phyloP scores from a whole-genome alignment of 1,140 invertebrate species.

The Globodera ellingtonae region DNA sequence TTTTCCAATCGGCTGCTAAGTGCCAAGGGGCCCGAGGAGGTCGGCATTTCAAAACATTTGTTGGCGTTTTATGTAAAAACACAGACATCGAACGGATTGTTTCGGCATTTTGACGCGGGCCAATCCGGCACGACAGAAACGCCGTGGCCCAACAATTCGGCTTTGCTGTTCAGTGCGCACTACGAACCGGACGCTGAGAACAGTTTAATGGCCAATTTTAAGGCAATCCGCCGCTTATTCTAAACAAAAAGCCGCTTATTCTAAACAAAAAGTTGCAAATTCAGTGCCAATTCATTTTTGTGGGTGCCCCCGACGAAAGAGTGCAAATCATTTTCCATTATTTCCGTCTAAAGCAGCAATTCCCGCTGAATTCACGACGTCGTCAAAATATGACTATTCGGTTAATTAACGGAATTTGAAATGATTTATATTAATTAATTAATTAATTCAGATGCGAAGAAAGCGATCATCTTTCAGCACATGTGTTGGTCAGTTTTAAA shows the following conservation, averaged over 20 bases:
- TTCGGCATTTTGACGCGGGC: not conserved
- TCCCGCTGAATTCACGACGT: not conserved
- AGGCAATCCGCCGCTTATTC: slow-evolving; percentile 9
- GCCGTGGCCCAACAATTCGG: not conserved
- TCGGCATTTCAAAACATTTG: not conserved
- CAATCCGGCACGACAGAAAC: slow-evolving; percentile 1
- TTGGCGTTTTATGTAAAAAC: too few species aligned
- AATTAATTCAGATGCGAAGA: slow-evolving; percentile 57
- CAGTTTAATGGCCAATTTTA: slow-evolving; percentile 17
- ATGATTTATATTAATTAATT: not conserved
- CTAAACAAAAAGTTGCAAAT: slow-evolving; percentile 10
- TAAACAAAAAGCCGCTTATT: not conserved
- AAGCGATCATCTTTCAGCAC: slow-evolving; percentile 59
- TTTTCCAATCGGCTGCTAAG: slow-evolving; percentile 2
- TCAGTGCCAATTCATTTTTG: slow-evolving; percentile 60
- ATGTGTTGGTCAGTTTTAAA: slow-evolving; percentile 57
- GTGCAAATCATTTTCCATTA: slow-evolving; percentile 51
- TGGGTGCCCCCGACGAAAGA: slow-evolving; percentile 52
- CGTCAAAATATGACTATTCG: slow-evolving; percentile 21
- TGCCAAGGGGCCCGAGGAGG: not conserved
- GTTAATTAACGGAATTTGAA: not conserved
- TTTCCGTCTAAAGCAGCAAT: slow-evolving; percentile 39
- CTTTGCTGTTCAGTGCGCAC: slow-evolving; percentile 18
- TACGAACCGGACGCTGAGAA: slow-evolving; percentile 21
- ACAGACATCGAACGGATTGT: not conserved